Percentiles rank a stretch among this genome's conserved stretches.
Evolutionary conservation across 2,797 vertebrate species (phyloP).

Genomic region (Capromys pilorides): DNA sequence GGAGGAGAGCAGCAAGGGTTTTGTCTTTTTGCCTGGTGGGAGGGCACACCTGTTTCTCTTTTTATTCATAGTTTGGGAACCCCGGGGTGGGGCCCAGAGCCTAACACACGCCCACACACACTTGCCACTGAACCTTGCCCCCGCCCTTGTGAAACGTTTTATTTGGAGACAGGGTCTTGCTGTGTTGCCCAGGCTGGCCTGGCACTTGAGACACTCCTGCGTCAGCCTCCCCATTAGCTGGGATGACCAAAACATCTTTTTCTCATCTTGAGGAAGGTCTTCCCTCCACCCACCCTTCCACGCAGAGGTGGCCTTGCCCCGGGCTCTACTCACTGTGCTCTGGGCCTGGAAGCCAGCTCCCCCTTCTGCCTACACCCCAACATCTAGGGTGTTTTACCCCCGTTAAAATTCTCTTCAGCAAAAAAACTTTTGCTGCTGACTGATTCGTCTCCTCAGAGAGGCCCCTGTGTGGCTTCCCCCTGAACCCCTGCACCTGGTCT

Average conservation of each 20-base stretch:
- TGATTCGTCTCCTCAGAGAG: background rate
- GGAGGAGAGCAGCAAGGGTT: background rate
- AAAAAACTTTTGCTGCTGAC: background rate
- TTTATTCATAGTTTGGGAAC: background rate
- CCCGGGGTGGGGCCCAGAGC: background rate
- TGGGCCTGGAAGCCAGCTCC: background rate
- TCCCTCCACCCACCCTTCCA: too few relatives aligned
- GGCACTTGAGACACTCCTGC: background rate
- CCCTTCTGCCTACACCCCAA: background rate
- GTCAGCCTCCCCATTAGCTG: background rate
- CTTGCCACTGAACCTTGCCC: background rate
- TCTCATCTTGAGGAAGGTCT: background rate
- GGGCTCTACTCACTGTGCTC: background rate
- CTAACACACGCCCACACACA: background rate
- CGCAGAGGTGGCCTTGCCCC: background rate
- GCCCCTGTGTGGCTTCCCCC: background rate
- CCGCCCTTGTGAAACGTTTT: background rate
- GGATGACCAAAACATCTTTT: background rate
- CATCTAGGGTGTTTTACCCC: slow-evolving; percentile 47
- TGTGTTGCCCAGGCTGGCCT: background rate
- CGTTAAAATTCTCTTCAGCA: background rate
- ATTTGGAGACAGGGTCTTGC: background rate
- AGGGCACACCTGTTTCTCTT: background rate
- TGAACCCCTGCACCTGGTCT: slow-evolving; percentile 79
- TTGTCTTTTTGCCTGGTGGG: background rate